Conservation (phyloP, 1,140 invertebrate genomes). For the Liolophura sinensis region DNA sequence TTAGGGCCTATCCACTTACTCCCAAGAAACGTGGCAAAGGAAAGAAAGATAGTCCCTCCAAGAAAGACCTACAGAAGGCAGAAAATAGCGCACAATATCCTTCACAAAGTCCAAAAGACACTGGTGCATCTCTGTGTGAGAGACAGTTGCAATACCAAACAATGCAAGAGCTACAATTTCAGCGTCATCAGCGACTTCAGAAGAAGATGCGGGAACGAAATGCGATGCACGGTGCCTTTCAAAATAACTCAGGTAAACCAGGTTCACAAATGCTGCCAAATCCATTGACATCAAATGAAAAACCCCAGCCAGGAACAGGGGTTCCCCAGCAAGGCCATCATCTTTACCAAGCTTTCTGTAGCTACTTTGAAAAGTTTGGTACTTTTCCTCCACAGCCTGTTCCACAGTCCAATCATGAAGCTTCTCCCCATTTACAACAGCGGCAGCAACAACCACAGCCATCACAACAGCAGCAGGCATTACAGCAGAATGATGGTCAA, state of each 20-base stretch:
- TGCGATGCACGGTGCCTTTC: too few relatives aligned
- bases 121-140: too few relatives aligned
- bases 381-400: slow-evolving; percentile 1
- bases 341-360: slow-evolving; percentile 2
- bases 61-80: slow-evolving; percentile 17
- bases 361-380: background rate
- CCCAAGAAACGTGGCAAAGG: slow-evolving; percentile 59
- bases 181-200: too few relatives aligned
- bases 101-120: too few relatives aligned
- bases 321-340: background rate
- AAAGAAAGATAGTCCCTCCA: slow-evolving; percentile 10
- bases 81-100: too few relatives aligned
- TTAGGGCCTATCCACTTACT: slow-evolving; percentile 80
- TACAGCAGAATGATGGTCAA: background rate
- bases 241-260: background rate
- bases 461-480: background rate
- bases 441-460: background rate
- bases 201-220: too few relatives aligned
- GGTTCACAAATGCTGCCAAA: background rate
- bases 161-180: too few relatives aligned
- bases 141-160: too few relatives aligned
- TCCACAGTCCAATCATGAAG: background rate
- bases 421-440: background rate
- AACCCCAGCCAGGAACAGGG: background rate
- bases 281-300: background rate